A percentile compares a stretch with the other conserved stretches of the same genome.
These are phyloP conservation scores for Druon quercuslanigerum DNA, from an alignment of 1,140 invertebrate species.

Conservation along the genomic window DNA sequence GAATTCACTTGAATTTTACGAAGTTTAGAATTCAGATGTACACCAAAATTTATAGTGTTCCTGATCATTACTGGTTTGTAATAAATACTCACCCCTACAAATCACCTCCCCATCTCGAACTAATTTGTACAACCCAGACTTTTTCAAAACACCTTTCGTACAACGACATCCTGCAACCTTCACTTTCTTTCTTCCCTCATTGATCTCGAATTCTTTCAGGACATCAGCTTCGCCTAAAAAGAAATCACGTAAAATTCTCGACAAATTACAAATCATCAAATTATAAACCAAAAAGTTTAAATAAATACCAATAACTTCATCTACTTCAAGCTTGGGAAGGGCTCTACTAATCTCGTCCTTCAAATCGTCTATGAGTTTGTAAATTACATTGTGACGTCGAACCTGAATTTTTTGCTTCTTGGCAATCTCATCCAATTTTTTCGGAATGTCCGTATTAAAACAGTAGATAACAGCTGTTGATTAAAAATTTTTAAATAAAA, in stretches of 20 bases:
- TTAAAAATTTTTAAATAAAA: constrained; percentile 36
- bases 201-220: constrained; percentile 89
- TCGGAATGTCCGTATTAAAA: constrained; percentile 85
- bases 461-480: constrained; percentile 87
- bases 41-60: too few species aligned
- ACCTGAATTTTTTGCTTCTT: constrained; percentile 78
- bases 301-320: constrained; percentile 84
- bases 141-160: constrained; percentile 85
- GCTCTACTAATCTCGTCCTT: constrained; percentile 86
- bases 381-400: constrained; percentile 90
- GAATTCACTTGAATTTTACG: too few species aligned
- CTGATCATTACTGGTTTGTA: too few species aligned
- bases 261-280: background rate
- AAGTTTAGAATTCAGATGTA: too few species aligned
- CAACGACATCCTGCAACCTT: constrained; percentile 93
- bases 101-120: constrained; percentile 83
- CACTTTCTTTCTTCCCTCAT: constrained; percentile 87
- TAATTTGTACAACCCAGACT: constrained; percentile 82
- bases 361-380: constrained; percentile 92
- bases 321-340: constrained; percentile 83
- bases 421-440: constrained; percentile 74
- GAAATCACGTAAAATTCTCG: constrained; percentile 13
- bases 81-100: constrained; percentile 80
- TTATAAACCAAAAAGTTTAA: constrained; percentile 4
- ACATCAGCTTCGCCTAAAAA: constrained; percentile 89